A percentile compares a stretch with the other conserved stretches of the same genome.
These are phyloP conservation scores for Leptinotarsa lineolata DNA, from an alignment of 1,140 invertebrate genomes.

Conservation along the genomic window DNA sequence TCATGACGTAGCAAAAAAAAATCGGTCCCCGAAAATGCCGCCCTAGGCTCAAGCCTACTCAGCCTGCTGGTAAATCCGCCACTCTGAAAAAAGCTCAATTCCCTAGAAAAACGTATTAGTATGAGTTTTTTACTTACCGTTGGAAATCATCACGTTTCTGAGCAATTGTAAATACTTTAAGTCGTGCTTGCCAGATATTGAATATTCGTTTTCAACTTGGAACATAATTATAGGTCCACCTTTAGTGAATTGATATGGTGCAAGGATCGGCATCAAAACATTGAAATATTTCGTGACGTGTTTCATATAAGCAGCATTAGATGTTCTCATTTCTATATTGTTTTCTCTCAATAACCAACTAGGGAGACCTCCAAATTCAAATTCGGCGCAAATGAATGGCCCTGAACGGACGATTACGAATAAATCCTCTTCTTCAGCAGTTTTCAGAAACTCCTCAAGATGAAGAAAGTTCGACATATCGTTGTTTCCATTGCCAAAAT, in stretches of 20 bases:
- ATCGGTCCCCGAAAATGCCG: too few species aligned
- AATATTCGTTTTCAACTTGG: constrained; percentile 65
- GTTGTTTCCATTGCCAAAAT: constrained; percentile 69
- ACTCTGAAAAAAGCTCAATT: not conserved
- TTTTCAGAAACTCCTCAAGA: constrained; percentile 71
- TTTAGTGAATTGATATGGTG: constrained; percentile 59
- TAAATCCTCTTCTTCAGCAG: constrained; percentile 80
- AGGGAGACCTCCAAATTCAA: constrained; percentile 60
- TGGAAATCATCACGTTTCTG: constrained; percentile 49
- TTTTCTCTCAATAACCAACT: constrained; percentile 41
- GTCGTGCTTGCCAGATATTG: constrained; percentile 38
- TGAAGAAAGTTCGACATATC: constrained; percentile 68
- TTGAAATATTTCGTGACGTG: constrained; percentile 59
- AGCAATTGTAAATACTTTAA: constrained; percentile 57
- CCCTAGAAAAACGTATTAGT: not conserved
- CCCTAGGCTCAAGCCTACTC: too few species aligned
- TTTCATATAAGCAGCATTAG: constrained; percentile 56
- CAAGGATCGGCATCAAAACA: constrained; percentile 57
- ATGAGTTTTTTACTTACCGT: constrained; percentile 49
- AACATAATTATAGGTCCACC: constrained; percentile 65
- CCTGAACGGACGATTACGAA: constrained; percentile 86
- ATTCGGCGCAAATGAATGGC: constrained; percentile 91
- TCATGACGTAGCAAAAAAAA: too few species aligned
- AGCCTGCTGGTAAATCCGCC: too few species aligned
- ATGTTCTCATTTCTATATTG: constrained; percentile 58